A percentile compares a stretch with the other conserved stretches of the same genome.
Evolutionary conservation across 2,888 invertebrate species (phyloP).

Genomic region (Euphydryas editha): DNA sequence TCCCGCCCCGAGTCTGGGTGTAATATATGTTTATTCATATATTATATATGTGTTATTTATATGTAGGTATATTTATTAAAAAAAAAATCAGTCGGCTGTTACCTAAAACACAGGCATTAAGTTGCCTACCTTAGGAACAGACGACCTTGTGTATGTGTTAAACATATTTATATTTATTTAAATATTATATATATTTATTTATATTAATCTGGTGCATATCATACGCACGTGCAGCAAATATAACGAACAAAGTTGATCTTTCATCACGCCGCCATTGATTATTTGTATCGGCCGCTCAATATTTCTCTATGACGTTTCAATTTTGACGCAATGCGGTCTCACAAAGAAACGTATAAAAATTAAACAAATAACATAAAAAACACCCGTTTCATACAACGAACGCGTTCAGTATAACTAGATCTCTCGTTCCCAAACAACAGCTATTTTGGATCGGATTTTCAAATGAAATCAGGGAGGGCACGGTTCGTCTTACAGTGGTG

Average conservation of each 20-base stretch:
- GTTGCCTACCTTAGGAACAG: too few species aligned
- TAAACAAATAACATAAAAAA: constrained; percentile 48
- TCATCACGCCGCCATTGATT: constrained; percentile 62
- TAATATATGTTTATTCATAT: too few species aligned
- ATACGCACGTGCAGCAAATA: constrained; percentile 62
- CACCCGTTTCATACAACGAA: constrained; percentile 51
- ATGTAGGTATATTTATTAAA: too few species aligned
- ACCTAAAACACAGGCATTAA: too few species aligned
- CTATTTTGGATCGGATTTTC: constrained; percentile 25
- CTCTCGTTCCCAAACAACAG: constrained; percentile 34
- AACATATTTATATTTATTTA: too few species aligned
- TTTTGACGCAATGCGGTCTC: constrained; percentile 59
- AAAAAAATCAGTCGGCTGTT: too few species aligned
- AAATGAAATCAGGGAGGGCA: constrained; percentile 31
- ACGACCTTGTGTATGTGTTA: too few species aligned
- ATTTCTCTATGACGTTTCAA: constrained; percentile 74
- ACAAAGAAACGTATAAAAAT: constrained; percentile 48
- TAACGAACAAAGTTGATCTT: constrained; percentile 72
- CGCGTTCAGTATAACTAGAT: constrained; percentile 49
- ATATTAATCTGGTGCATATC: constrained; percentile 1
- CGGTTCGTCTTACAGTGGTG: constrained; percentile 52
- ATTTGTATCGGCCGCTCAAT: constrained; percentile 62
- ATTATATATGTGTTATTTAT: too few species aligned
- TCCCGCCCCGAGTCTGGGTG: too few species aligned
- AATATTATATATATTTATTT: too few species aligned